phyloP scores from a whole-genome alignment of 2,113 vertebrate species.

The Corynorhinus townsendii region DNA sequence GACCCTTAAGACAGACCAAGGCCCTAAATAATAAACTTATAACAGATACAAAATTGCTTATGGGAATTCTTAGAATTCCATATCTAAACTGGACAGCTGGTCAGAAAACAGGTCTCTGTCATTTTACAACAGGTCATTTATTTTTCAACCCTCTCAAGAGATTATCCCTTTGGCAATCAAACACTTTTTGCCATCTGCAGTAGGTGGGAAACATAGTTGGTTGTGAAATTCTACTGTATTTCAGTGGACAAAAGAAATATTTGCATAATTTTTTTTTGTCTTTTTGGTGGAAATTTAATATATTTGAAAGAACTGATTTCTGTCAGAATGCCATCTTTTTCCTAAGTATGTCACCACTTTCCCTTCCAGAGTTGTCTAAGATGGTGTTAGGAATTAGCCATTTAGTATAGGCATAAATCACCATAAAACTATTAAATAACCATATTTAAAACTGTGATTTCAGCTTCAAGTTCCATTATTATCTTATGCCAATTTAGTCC shows the following conservation, averaged over 20 bases:
- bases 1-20: conserved; percentile 79
- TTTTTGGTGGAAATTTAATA: background rate
- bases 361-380: background rate
- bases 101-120: conserved; percentile 85
- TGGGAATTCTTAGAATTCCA: conserved; percentile 77
- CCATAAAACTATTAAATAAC: background rate
- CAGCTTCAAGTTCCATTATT: background rate
- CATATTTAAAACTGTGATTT: background rate
- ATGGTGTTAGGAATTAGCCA: background rate
- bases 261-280: background rate
- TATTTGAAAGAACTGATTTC: background rate
- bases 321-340: background rate
- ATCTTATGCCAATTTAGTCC: background rate
- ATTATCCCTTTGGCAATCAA: conserved; percentile 79
- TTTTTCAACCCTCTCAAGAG: conserved; percentile 83
- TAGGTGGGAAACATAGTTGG: background rate
- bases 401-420: background rate
- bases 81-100: conserved; percentile 81
- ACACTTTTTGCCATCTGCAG: background rate
- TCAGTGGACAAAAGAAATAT: conserved; percentile 2
- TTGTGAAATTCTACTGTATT: background rate
- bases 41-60: conserved; percentile 83
- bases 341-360: background rate
- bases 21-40: conserved; percentile 81
- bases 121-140: conserved; percentile 86